These are phyloP conservation scores for Speoplatyrhinus poulsoni DNA, from an alignment of 2,113 vertebrate genomes.

Conservation along the genomic window DNA sequence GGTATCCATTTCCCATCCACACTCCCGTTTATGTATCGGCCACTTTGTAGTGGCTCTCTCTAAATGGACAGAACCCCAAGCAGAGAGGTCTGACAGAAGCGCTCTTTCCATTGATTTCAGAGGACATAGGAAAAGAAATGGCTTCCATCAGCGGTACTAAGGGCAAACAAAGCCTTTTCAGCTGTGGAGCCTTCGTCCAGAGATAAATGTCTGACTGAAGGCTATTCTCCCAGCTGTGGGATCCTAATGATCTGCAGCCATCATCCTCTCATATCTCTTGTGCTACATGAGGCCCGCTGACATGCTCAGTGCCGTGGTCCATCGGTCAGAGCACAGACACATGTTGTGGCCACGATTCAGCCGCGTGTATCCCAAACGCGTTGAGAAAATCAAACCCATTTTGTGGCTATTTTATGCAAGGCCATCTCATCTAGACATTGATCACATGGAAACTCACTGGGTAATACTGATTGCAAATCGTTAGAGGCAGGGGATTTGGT, in stretches of 20 bases:
- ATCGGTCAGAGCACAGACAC: slow-evolving; percentile 55
- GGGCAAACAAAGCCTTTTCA: slow-evolving; percentile 68
- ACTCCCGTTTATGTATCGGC: background rate
- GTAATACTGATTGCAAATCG: slow-evolving; percentile 9
- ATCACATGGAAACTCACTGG: slow-evolving; percentile 18
- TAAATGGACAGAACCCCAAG: slow-evolving; percentile 15
- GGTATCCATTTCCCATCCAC: background rate
- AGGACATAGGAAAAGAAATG: slow-evolving; percentile 61
- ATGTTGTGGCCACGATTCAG: slow-evolving; percentile 41
- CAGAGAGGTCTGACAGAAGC: slow-evolving; percentile 48
- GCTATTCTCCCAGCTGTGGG: slow-evolving; percentile 62
- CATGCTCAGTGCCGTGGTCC: slow-evolving; percentile 41
- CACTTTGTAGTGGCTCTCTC: no score
- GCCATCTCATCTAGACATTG: slow-evolving; percentile 33
- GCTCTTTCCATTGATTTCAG: slow-evolving; percentile 65
- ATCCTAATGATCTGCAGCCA: slow-evolving; percentile 70
- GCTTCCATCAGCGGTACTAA: slow-evolving; percentile 64
- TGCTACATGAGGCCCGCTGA: slow-evolving; percentile 64
- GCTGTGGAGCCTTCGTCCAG: slow-evolving; percentile 39
- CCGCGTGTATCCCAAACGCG: slow-evolving; percentile 36
- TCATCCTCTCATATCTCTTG: slow-evolving; percentile 67
- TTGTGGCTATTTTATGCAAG: slow-evolving; percentile 10
- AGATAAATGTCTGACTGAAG: slow-evolving; percentile 76
- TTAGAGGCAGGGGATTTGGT: background rate
- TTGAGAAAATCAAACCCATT: slow-evolving; percentile 3